phyloP scores from a whole-genome alignment of 2,797 vertebrate species.

The Labeo calbasu region DNA sequence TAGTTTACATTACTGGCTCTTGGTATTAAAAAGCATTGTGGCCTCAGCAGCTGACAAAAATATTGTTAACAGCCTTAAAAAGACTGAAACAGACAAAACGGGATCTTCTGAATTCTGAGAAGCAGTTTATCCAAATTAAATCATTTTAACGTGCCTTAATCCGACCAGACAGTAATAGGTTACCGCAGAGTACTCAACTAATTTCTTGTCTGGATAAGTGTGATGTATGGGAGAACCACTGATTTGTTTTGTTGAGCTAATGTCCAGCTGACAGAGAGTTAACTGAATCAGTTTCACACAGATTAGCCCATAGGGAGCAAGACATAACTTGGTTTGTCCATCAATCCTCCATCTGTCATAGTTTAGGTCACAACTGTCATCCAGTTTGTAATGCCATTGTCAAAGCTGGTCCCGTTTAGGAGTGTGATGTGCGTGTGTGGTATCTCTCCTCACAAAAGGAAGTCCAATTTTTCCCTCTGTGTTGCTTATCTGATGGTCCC shows the following conservation, averaged over 20 bases:
- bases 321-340: constrained; percentile 52
- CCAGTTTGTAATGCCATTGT: constrained; percentile 48
- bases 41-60: neutral
- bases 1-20: constrained; percentile 43
- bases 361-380: constrained; percentile 56
- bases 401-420: constrained; percentile 34
- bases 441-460: constrained; percentile 53
- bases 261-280: constrained; percentile 32
- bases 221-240: constrained; percentile 9
- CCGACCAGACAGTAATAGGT: neutral
- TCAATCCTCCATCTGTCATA: constrained; percentile 60
- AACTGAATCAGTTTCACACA: constrained; percentile 39
- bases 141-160: neutral
- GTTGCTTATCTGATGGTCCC: constrained; percentile 46
- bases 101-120: neutral
- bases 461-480: constrained; percentile 50
- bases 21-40: neutral
- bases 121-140: neutral
- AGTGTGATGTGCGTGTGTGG: constrained; percentile 35
- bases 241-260: neutral
- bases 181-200: neutral
- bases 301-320: constrained; percentile 32
- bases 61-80: constrained; percentile 1
- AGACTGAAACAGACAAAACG: neutral
- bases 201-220: neutral